These are phyloP conservation scores for Apeltes quadracus DNA, from an alignment of 2,113 vertebrate genomes.

Conservation along the genomic window DNA sequence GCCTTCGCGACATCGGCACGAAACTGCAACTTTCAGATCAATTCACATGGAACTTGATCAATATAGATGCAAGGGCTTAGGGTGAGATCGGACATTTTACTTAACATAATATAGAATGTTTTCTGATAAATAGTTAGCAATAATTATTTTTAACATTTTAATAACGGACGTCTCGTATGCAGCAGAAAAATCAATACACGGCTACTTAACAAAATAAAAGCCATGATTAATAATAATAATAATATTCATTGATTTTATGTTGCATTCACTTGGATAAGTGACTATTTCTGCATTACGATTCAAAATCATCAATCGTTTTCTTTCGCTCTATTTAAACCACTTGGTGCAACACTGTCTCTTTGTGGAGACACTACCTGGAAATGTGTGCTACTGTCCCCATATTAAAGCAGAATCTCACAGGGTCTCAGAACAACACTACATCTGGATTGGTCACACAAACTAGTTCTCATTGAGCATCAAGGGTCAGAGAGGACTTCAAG, in stretches of 20 bases:
- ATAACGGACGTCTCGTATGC: background rate
- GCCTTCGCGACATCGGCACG: background rate
- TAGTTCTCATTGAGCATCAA: background rate
- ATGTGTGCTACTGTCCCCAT: background rate
- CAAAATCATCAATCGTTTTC: background rate
- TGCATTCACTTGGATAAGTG: background rate
- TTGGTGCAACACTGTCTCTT: background rate
- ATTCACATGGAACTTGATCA: too few species aligned
- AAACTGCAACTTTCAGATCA: too few species aligned
- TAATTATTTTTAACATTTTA: too few species aligned
- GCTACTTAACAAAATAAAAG: background rate
- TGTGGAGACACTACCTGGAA: background rate
- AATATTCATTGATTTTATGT: background rate
- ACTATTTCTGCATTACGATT: background rate
- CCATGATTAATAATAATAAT: background rate
- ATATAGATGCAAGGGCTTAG: too few species aligned
- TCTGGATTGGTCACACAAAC: background rate
- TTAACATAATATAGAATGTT: background rate
- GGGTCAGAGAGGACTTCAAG: background rate
- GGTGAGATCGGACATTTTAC: slow-evolving; percentile 27
- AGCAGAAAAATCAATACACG: background rate
- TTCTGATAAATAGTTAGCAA: too few species aligned
- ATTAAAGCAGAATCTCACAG: too few species aligned
- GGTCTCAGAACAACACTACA: background rate
- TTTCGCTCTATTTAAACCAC: background rate